Evolutionary conservation across 2,888 invertebrate species (phyloP), one percentile per base, ranked within the genome.

Genomic region (Pyrocoelia pectoralis): DNA sequence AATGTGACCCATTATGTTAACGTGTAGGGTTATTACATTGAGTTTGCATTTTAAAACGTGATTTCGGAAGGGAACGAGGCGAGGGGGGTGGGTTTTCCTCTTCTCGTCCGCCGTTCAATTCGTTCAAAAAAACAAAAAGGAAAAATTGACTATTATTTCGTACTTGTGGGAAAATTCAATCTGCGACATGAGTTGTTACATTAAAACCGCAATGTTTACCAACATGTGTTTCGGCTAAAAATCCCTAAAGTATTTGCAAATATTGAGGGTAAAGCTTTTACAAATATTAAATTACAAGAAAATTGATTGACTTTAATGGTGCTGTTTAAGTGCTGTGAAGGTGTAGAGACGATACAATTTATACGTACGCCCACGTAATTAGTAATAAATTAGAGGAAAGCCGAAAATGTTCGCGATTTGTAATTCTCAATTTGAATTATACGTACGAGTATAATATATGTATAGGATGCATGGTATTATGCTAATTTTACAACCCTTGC

Each of bases 241-340:
- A 73, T 70, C 72, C 69, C 71, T 67, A 71, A 65, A 73, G 73
- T 73, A 76, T 76, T 72, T 70, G 77, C 76, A 79, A 79, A 79
- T 77, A 78, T 77, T 74, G 73, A 68, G 68, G 69, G 15, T 46
- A 72, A 71, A 70, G 73, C 74, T 75, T 73, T 73, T 67, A 70
- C 66, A 65, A 67, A 72, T 72, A 72, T 77, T 73, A 56, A 59
- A 72, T 78, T 78, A 77, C 78, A 76, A 76, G 53, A 52, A 33
- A 40, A 53, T 38, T 24, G 53, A 61, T 61, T 50, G 55, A 55
- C 54, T 60, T 33, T 33, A 33, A 33, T 33, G 33, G 8, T 33
- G 33, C 3, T 24, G 24, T 24, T 33, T 33, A 33, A 33, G 33
- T 33, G 33, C 10, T n/a, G 2, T 6, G 24, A 2, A 33, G 10